Conservation (phyloP, 1,140 invertebrate genomes). For the Oscheius sp. region DNA sequence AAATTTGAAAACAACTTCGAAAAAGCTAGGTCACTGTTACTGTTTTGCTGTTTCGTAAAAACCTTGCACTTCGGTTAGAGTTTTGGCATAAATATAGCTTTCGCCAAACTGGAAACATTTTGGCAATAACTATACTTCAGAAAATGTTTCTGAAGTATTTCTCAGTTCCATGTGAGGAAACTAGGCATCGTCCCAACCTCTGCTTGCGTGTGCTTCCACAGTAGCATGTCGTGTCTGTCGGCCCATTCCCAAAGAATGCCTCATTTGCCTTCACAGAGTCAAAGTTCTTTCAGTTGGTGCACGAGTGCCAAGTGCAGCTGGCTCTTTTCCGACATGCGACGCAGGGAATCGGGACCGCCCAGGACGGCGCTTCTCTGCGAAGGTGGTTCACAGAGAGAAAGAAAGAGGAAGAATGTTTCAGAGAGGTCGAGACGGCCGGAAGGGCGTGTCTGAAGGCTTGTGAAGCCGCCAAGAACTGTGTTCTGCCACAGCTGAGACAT, state of each 20-base stretch:
- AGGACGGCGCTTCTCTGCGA: conserved; percentile 40
- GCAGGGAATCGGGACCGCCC: conserved; percentile 55
- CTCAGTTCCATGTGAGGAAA: too few species aligned
- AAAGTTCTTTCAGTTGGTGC: conserved; percentile 46
- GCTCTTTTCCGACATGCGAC: conserved; percentile 51
- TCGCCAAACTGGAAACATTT: too few species aligned
- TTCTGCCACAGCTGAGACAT: conserved; percentile 56
- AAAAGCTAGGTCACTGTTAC: too few species aligned
- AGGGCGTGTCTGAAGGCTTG: conserved; percentile 55
- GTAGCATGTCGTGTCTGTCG: too few species aligned
- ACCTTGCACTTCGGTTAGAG: too few species aligned
- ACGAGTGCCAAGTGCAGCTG: conserved; percentile 58
- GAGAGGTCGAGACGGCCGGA: conserved; percentile 51
- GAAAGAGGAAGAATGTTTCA: conserved; percentile 3
- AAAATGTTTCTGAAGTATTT: too few species aligned
- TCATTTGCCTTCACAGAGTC: neutral
- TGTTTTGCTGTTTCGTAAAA: too few species aligned
- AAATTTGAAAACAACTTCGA: too few species aligned
- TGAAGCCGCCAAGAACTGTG: conserved; percentile 56
- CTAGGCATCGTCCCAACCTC: too few species aligned
- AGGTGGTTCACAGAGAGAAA: neutral
- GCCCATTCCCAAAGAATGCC: neutral
- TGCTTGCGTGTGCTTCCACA: too few species aligned
- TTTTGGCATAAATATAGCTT: too few species aligned
- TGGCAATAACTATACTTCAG: too few species aligned